These are phyloP conservation scores for Polyommatus icarus DNA, from an alignment of 2,888 invertebrate species.

Conservation along the genomic window DNA sequence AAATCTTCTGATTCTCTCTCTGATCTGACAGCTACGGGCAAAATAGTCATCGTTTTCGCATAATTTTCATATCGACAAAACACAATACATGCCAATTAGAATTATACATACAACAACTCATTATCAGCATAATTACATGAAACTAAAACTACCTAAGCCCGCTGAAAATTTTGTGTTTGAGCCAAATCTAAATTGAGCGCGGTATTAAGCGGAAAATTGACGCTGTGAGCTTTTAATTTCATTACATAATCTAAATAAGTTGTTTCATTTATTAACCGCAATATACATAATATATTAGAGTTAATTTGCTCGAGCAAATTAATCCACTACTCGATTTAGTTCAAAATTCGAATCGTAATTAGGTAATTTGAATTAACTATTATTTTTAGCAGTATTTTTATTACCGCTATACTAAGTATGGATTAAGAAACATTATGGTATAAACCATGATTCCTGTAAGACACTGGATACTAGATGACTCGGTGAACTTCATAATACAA, in stretches of 20 bases:
- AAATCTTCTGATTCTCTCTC: no score
- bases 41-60: background rate
- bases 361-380: background rate
- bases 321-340: conserved; percentile 29
- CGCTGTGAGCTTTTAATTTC: conserved; percentile 38
- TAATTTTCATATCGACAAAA: background rate
- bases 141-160: conserved; percentile 51
- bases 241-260: conserved; percentile 29
- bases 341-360: background rate
- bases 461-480: no score
- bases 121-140: background rate
- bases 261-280: conserved; percentile 10
- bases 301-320: conserved; percentile 24
- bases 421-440: no score
- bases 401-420: no score
- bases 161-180: conserved; percentile 66
- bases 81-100: background rate
- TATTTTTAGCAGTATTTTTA: no score
- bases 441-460: no score
- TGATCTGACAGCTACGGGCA: background rate
- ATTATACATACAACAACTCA: background rate
- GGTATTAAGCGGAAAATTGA: conserved; percentile 51
- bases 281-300: background rate
- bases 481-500: no score
- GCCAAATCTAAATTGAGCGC: conserved; percentile 54